Percentiles rank a stretch among this genome's conserved stretches.
Conservation (phyloP, 2,797 vertebrate species). For the Okamejei kenojei region DNA sequence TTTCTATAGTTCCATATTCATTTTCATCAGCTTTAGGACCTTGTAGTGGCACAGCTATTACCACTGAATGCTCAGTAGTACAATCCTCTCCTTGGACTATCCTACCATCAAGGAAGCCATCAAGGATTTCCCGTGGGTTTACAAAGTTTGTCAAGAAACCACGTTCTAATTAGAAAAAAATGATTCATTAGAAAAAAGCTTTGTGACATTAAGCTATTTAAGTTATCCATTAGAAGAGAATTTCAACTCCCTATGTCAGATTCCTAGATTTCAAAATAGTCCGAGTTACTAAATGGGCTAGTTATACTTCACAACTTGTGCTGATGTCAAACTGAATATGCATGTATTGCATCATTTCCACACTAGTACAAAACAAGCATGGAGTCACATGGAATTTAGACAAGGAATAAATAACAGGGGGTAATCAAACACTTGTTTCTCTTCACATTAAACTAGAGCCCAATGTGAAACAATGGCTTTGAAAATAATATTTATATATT, state of each 20-base stretch:
- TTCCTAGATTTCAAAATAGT: neutral
- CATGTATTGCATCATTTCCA: too few relatives aligned
- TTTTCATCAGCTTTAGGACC: too few relatives aligned
- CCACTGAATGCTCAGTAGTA: neutral
- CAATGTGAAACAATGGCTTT: neutral
- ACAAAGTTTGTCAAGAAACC: neutral
- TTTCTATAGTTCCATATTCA: too few relatives aligned
- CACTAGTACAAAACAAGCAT: neutral
- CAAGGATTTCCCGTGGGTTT: neutral
- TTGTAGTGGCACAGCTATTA: neutral
- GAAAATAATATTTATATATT: neutral
- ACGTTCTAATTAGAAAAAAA: neutral
- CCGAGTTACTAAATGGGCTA: neutral
- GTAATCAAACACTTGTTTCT: neutral
- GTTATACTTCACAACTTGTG: neutral
- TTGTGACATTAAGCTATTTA: neutral
- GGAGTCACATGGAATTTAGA: neutral
- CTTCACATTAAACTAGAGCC: neutral
- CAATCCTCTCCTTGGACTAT: neutral
- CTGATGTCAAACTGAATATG: neutral
- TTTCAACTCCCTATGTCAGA: neutral
- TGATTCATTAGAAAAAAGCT: constrained; percentile 10
- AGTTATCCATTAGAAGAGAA: neutral
- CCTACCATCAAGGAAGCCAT: neutral
- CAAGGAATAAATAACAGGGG: neutral